These are phyloP conservation scores for Mobula birostris DNA, from an alignment of 2,113 vertebrate genomes.

Conservation along the genomic window DNA sequence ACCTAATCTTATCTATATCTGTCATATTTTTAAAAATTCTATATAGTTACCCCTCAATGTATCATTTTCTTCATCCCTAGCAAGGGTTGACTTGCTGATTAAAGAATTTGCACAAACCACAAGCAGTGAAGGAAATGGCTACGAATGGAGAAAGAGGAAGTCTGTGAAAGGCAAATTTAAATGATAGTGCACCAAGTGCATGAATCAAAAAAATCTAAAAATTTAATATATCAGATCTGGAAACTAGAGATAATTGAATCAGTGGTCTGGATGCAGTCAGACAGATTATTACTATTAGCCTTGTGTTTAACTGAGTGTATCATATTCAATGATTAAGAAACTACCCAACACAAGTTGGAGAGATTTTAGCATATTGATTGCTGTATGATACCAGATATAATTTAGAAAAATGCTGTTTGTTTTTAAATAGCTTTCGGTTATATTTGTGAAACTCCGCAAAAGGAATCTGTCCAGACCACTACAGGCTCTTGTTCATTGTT, in stretches of 20 bases:
- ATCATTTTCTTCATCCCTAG: background rate
- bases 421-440: background rate
- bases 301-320: background rate
- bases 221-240: background rate
- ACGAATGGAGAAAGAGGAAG: background rate
- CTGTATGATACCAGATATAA: background rate
- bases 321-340: background rate
- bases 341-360: background rate
- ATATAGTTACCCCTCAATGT: no score
- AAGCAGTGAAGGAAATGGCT: background rate
- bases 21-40: no score
- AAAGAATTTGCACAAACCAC: background rate
- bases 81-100: background rate
- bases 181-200: background rate
- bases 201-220: background rate
- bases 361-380: background rate
- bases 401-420: background rate
- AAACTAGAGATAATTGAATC: background rate
- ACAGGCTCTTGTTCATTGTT: no score
- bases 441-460: background rate
- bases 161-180: background rate
- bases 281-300: background rate
- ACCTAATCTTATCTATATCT: no score
- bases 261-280: background rate
- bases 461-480: background rate